A percentile compares a stretch with the other conserved stretches of the same genome.
phyloP scores from a whole-genome alignment of 2,797 vertebrate genomes.

The Apogon talboti region DNA sequence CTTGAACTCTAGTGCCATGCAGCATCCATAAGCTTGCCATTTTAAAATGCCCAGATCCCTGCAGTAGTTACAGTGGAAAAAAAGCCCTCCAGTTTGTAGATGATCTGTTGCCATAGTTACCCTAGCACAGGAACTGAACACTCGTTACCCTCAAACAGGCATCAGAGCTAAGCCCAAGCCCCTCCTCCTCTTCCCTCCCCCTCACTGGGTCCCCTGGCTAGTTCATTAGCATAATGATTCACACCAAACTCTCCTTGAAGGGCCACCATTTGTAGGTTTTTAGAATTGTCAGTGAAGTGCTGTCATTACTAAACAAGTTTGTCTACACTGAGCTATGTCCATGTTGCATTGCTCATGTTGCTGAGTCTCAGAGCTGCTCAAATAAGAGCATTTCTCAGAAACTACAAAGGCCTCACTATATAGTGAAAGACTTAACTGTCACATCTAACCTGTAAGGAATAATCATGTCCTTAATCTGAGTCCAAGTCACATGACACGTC shows the following conservation, averaged over 20 bases:
- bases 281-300: conserved; percentile 61
- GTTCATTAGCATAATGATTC: conserved; percentile 83
- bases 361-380: conserved; percentile 19
- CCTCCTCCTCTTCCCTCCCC: conserved; percentile 70
- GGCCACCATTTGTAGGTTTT: conserved; percentile 78
- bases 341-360: conserved; percentile 36
- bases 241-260: conserved; percentile 76
- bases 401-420: conserved; percentile 29
- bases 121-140: conserved; percentile 67
- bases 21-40: conserved; percentile 63
- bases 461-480: conserved; percentile 48
- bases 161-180: conserved; percentile 54
- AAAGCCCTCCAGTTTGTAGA: conserved; percentile 80
- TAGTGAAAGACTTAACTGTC: conserved; percentile 43
- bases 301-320: conserved; percentile 65
- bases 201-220: conserved; percentile 80
- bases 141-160: conserved; percentile 72
- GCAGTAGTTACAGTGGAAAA: conserved; percentile 74
- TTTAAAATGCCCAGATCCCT: conserved; percentile 67
- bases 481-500: conserved; percentile 49
- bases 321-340: conserved; percentile 35
- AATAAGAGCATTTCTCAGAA: conserved; percentile 19
- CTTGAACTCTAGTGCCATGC: conserved; percentile 48
- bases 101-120: conserved; percentile 83
- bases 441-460: conserved; percentile 42